Evolutionary conservation across 2,888 invertebrate species (phyloP), one percentile per base, ranked within the genome.

Genomic region (Tipula helvola): DNA sequence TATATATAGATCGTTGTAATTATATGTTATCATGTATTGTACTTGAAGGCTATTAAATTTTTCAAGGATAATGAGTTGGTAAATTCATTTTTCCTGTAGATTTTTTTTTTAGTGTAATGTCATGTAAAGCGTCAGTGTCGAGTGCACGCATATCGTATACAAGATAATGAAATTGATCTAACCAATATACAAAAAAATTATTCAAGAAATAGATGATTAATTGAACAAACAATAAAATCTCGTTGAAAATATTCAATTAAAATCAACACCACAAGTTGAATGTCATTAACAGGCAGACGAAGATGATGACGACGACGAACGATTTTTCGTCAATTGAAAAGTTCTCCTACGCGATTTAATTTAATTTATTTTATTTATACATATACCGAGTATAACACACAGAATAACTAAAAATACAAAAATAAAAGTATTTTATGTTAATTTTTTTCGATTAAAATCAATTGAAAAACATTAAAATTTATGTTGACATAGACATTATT

Each of bases 261-360:
- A 71, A 71, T 71, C 71, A 71, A 71, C 71, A 71, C 71, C 71
- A 28, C 28, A 71, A 71, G 71, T 71, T 71, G 71, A 71, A 71
- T 71, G 71, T 71, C 71, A 71, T 3, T 71, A 28, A 71, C 71
- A 71, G 71, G 28, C 8, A 5, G 5, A 18, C 57, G 57, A 57
- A 5, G 57, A 57, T 5, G 71, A 71, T 28, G 28, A 18, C 71
- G 28, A 71, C 28, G 71, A 28, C 28, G 71, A 71, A 71, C 18
- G 71, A 71, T 71, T 71, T 71, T 71, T 71, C 28, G 28, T 71
- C 71, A 71, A 71, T 71, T 71, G 71, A 71, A 71, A 71, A 71
- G 71, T 71, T 71, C 71, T 71, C 71, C 71, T 71, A 71, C 71
- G 71, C 71, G 71, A 71, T 71, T 71, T 71, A 71, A 71, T 71